phyloP scores from a whole-genome alignment of 2,113 vertebrate species.

The Hiodon alosoides region DNA sequence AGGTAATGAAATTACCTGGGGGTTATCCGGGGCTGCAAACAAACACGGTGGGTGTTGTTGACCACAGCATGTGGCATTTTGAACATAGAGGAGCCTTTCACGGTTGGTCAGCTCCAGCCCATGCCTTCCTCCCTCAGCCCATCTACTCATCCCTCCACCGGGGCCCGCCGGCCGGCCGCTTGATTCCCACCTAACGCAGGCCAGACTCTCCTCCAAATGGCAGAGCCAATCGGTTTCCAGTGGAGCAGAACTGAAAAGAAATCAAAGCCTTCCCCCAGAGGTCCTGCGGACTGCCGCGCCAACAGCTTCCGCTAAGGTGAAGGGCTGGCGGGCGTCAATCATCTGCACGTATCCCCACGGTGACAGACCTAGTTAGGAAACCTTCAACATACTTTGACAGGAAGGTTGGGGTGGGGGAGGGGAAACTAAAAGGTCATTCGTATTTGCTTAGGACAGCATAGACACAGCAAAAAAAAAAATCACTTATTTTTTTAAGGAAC shows the following conservation, averaged over 20 bases:
- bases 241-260: slow-evolving; percentile 60
- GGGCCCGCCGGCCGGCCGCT: slow-evolving; percentile 47
- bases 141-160: slow-evolving; percentile 43
- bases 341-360: slow-evolving; percentile 57
- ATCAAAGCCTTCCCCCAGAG: slow-evolving; percentile 45
- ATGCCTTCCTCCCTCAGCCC: slow-evolving; percentile 28
- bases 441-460: slow-evolving; percentile 62
- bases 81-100: slow-evolving; percentile 35
- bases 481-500: slow-evolving; percentile 50
- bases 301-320: slow-evolving; percentile 46
- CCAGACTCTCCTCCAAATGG: slow-evolving; percentile 55
- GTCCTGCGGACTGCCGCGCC: slow-evolving; percentile 42
- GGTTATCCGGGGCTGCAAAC: slow-evolving; percentile 32
- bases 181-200: slow-evolving; percentile 59
- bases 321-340: slow-evolving; percentile 54
- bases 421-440: slow-evolving; percentile 67
- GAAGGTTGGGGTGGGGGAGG: slow-evolving; percentile 44
- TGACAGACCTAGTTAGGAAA: slow-evolving; percentile 64
- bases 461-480: slow-evolving; percentile 50
- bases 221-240: slow-evolving; percentile 52
- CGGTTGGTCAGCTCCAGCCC: slow-evolving; percentile 45
- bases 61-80: slow-evolving; percentile 36
- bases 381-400: slow-evolving; percentile 68
- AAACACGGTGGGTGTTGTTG: slow-evolving; percentile 38
- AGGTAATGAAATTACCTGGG: background rate